Percentiles rank a stretch among this genome's conserved stretches.
These are phyloP conservation scores for Actenoides lindsayi DNA, from an alignment of 2,113 vertebrate species.

Conservation along the genomic window DNA sequence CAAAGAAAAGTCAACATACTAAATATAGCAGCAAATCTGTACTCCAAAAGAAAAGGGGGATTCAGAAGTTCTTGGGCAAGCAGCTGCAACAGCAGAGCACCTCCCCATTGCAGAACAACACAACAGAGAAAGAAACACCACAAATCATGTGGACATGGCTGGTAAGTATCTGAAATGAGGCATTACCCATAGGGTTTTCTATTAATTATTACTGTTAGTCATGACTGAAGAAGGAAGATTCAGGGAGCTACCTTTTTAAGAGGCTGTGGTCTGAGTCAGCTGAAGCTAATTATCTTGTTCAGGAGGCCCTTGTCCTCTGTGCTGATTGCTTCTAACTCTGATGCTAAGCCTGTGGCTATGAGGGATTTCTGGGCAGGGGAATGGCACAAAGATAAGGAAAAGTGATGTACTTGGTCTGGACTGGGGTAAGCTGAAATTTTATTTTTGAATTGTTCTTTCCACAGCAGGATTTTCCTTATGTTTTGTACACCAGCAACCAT, in stretches of 20 bases:
- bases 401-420: neutral
- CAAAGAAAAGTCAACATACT: no score
- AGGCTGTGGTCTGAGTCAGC: neutral
- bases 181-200: neutral
- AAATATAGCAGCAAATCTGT: no score
- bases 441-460: neutral
- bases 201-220: neutral
- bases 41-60: neutral
- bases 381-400: neutral
- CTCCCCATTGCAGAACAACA: neutral
- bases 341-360: neutral
- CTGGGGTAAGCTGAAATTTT: neutral
- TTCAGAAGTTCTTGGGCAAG: neutral
- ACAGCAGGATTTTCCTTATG: neutral
- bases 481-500: neutral
- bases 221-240: neutral
- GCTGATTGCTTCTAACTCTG: accelerated
- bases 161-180: neutral
- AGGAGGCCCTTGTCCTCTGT: neutral
- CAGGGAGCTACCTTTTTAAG: neutral
- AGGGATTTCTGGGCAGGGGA: neutral
- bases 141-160: neutral
- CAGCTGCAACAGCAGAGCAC: neutral
- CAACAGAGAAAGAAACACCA: neutral
- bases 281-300: neutral